Percentiles rank a stretch among this genome's conserved stretches.
These are phyloP conservation scores for Arvicanthis niloticus DNA, from an alignment of 2,113 vertebrate species.

Conservation along the genomic window DNA sequence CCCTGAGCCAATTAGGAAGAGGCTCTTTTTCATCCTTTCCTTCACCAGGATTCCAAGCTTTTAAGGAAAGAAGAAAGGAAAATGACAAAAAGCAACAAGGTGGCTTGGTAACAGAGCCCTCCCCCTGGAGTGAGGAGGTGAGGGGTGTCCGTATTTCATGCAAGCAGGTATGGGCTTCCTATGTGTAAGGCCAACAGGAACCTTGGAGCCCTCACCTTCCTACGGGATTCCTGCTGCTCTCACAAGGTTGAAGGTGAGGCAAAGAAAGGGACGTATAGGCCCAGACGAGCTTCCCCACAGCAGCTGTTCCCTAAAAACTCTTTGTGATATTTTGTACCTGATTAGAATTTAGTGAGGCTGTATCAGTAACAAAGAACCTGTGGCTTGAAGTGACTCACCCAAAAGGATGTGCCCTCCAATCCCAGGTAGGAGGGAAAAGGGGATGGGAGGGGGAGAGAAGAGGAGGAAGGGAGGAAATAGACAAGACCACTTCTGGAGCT, in stretches of 20 bases:
- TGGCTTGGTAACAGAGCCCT: conserved; percentile 16
- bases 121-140: background rate
- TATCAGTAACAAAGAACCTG: background rate
- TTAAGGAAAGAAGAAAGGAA: conserved; percentile 61
- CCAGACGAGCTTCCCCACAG: background rate
- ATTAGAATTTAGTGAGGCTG: background rate
- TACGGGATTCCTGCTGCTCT: background rate
- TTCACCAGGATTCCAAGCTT: conserved; percentile 49
- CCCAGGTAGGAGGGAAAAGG: background rate
- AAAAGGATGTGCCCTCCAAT: background rate
- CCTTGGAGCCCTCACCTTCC: background rate
- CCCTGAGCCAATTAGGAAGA: conserved; percentile 76
- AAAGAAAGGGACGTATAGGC: background rate
- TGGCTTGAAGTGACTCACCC: background rate
- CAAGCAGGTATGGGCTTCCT: background rate
- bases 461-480: too few relatives aligned
- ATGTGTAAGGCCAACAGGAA: conserved; percentile 10
- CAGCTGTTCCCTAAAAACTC: conserved; percentile 52
- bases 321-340: background rate
- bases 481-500: background rate
- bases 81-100: conserved; percentile 20
- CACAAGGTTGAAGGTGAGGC: conserved; percentile 41
- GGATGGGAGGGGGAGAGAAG: background rate
- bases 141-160: background rate
- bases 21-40: conserved; percentile 51